A percentile compares a stretch with the other conserved stretches of the same genome.
Evolutionary conservation across 2,113 vertebrate species (phyloP).

Genomic region (Ramphastos sulfuratus): DNA sequence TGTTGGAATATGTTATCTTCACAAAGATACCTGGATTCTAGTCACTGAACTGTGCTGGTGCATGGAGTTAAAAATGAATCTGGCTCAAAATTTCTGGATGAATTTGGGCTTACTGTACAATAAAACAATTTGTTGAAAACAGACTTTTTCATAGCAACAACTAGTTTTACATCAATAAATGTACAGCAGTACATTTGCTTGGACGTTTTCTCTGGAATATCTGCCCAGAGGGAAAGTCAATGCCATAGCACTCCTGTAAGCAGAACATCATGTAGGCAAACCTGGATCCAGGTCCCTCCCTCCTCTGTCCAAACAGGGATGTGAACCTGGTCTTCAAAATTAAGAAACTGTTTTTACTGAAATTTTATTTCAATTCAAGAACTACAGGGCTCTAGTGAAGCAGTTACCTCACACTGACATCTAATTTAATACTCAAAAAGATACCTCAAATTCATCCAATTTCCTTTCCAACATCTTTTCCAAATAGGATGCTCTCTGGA

Average conservation of each 20-base stretch:
- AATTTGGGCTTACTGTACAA: background rate
- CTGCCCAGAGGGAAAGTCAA: background rate
- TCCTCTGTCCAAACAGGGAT: background rate
- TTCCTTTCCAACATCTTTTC: slow-evolving; percentile 73
- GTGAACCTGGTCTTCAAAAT: background rate
- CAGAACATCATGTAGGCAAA: background rate
- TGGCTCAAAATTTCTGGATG: background rate
- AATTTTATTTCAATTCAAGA: background rate
- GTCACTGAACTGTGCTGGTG: background rate
- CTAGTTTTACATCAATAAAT: background rate
- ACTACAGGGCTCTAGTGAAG: background rate
- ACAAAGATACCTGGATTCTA: background rate
- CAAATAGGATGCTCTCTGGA: slow-evolving; percentile 77
- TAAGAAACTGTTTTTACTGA: background rate
- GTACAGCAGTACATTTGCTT: background rate
- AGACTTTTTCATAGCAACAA: background rate
- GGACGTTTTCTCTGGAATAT: background rate
- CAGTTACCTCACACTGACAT: background rate
- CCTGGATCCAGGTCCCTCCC: background rate
- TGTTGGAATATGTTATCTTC: background rate
- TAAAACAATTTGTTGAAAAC: background rate
- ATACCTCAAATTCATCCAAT: slow-evolving; percentile 81
- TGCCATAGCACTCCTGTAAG: background rate
- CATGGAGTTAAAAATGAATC: background rate
- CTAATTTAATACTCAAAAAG: background rate